phyloP scores from a whole-genome alignment of 2,888 invertebrate genomes.

The Cheilosia vulpina region DNA sequence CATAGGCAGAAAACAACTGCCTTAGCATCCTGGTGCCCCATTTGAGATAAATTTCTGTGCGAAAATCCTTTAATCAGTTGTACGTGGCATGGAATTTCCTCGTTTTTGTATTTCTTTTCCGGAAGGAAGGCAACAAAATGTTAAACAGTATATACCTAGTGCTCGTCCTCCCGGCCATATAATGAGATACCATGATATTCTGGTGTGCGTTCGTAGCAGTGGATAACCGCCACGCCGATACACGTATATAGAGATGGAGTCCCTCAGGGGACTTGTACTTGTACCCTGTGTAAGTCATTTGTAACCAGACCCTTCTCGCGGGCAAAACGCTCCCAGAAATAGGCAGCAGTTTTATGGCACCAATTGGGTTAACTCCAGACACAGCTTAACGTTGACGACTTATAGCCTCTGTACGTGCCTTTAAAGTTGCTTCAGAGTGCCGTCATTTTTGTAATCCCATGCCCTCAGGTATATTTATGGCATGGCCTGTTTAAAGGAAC shows the following conservation, averaged over 20 bases:
- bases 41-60: constrained; percentile 56
- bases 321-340: constrained; percentile 15
- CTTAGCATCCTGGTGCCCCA: constrained; percentile 10
- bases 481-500: neutral
- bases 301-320: neutral
- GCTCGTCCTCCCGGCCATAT: constrained; percentile 27
- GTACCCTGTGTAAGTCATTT: constrained; percentile 48
- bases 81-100: constrained; percentile 49
- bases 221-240: constrained; percentile 28
- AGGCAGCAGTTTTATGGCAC: constrained; percentile 47
- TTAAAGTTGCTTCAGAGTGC: constrained; percentile 20
- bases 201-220: constrained; percentile 27
- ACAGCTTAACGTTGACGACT: constrained; percentile 57
- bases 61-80: constrained; percentile 70
- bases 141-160: constrained; percentile 14
- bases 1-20: constrained; percentile 23
- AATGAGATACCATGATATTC: constrained; percentile 51
- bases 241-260: neutral
- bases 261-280: constrained; percentile 13
- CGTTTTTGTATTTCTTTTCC: neutral
- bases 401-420: constrained; percentile 66
- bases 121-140: neutral
- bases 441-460: constrained; percentile 39
- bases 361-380: constrained; percentile 45
- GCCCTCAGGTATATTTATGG: constrained; percentile 16